A percentile compares a stretch with the other conserved stretches of the same genome.
These are phyloP conservation scores for Blastobasis adustella DNA, from an alignment of 2,888 invertebrate genomes.

Conservation along the genomic window DNA sequence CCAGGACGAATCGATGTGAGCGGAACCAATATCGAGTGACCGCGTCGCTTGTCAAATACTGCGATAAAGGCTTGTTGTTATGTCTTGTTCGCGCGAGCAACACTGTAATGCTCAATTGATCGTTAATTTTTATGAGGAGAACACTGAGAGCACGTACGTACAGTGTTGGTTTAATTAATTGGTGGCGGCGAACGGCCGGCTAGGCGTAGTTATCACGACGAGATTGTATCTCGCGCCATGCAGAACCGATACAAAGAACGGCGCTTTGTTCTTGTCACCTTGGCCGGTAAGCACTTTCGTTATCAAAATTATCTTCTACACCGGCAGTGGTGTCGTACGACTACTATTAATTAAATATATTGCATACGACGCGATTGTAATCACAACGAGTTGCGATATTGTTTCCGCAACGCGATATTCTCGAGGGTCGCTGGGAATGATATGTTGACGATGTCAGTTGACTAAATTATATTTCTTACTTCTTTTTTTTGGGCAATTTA, in stretches of 20 bases:
- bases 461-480: too few relatives aligned
- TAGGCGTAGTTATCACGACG: conserved; percentile 3
- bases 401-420: too few relatives aligned
- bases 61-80: too few relatives aligned
- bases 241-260: conserved; percentile 6
- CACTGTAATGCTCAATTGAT: conserved; percentile 18
- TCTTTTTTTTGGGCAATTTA: too few relatives aligned
- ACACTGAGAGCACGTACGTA: conserved; percentile 9
- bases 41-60: conserved; percentile 22
- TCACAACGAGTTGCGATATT: too few relatives aligned
- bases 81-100: conserved; percentile 7
- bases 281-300: conserved; percentile 1
- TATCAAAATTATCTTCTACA: neutral
- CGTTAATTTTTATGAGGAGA: conserved; percentile 13
- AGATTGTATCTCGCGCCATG: conserved; percentile 6
- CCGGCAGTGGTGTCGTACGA: too few relatives aligned
- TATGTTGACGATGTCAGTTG: too few relatives aligned
- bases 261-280: conserved; percentile 5
- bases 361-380: too few relatives aligned
- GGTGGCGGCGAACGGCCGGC: conserved; percentile 15
- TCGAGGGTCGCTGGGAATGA: too few relatives aligned
- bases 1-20: conserved; percentile 15
- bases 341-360: too few relatives aligned
- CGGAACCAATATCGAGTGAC: conserved; percentile 12
- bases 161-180: conserved; percentile 20